Conservation (phyloP, 2,797 vertebrate species). For the Falco peregrinus region DNA sequence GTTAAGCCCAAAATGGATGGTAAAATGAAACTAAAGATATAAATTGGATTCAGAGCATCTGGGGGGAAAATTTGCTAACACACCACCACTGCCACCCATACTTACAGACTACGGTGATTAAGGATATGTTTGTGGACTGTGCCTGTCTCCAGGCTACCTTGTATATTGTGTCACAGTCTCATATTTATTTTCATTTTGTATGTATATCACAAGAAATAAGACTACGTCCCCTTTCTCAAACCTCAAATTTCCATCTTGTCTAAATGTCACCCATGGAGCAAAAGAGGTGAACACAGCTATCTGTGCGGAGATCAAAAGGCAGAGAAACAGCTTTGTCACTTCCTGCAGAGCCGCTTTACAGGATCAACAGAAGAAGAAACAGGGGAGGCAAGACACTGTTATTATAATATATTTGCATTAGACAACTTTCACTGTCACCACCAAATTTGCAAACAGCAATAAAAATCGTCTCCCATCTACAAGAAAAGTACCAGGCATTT, state of each 20-base stretch:
- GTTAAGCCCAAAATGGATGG: background rate
- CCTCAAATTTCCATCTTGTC: background rate
- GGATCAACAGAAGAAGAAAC: background rate
- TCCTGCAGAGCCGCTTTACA: background rate
- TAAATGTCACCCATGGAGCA: background rate
- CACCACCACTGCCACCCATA: background rate
- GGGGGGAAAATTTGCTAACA: background rate
- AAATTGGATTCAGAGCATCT: background rate
- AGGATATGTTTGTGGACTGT: background rate
- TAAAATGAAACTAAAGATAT: background rate
- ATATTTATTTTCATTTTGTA: background rate
- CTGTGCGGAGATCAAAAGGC: background rate
- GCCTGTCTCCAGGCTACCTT: background rate
- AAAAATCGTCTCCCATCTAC: background rate
- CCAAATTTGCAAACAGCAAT: background rate
- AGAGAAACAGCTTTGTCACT: background rate
- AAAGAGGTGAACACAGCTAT: background rate
- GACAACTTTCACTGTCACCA: background rate
- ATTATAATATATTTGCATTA: background rate
- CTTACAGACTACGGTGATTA: background rate
- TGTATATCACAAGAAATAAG: background rate
- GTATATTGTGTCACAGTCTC: background rate
- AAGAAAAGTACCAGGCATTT: background rate
- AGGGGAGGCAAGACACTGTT: accelerated
- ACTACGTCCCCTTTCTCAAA: background rate